These are phyloP conservation scores for Xestia rhomboidea DNA, from an alignment of 2,888 invertebrate species.

Conservation along the genomic window DNA sequence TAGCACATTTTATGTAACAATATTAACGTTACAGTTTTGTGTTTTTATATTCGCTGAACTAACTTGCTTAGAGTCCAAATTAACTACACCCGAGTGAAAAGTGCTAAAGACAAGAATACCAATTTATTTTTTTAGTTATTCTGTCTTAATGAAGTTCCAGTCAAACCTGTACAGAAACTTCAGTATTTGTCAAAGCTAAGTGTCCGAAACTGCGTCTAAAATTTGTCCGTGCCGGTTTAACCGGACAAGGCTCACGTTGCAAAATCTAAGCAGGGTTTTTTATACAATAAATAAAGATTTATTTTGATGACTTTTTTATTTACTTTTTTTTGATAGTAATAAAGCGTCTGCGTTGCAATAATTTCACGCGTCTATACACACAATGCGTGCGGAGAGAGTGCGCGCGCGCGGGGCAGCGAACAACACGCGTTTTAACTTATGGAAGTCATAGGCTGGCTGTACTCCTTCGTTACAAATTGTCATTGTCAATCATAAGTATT, in stretches of 20 bases:
- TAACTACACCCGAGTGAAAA: not conserved
- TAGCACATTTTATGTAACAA: not conserved
- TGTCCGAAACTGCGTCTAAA: not conserved
- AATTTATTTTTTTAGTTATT: not conserved
- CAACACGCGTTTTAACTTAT: constrained; percentile 69
- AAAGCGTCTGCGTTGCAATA: constrained; percentile 67
- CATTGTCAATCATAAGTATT: constrained; percentile 68
- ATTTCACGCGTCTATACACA: constrained; percentile 72
- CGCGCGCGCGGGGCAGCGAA: constrained; percentile 75
- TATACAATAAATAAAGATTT: not conserved
- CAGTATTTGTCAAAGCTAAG: not conserved
- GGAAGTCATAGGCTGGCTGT: constrained; percentile 87
- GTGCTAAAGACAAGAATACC: not conserved
- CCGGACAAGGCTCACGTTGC: not conserved
- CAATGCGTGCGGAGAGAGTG: constrained; percentile 65
- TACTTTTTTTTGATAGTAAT: not conserved
- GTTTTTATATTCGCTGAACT: not conserved
- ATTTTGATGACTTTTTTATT: constrained; percentile 5
- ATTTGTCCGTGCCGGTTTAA: not conserved
- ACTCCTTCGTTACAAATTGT: constrained; percentile 76
- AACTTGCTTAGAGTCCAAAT: not conserved
- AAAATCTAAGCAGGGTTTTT: not conserved
- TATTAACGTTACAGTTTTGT: not conserved
- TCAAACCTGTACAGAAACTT: not conserved
- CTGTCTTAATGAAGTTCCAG: not conserved